These are phyloP conservation scores for Parazoanthus swiftii DNA, from an alignment of 92 coral and sea anemone species.

Conservation along the genomic window DNA sequence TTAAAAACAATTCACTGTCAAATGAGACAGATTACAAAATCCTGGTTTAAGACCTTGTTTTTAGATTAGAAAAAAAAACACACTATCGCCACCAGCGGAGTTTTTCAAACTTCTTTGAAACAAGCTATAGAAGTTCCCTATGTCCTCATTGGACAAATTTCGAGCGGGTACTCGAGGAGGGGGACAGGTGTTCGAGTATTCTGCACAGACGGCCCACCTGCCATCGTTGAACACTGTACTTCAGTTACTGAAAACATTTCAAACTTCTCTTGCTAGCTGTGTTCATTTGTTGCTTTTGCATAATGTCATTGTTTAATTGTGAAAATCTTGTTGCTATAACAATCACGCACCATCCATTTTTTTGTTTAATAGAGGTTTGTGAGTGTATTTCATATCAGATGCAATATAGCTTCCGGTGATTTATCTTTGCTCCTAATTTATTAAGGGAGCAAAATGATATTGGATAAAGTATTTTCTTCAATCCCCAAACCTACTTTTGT, in stretches of 20 bases:
- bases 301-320: no score
- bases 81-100: constrained; percentile 26
- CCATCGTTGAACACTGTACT: neutral
- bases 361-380: no score
- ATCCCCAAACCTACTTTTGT: neutral
- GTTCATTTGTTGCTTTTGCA: constrained; percentile 2
- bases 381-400: no score
- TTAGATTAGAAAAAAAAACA: neutral
- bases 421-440: neutral
- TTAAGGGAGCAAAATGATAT: neutral
- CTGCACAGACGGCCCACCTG: constrained; percentile 33
- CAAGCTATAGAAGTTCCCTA: neutral
- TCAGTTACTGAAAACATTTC: neutral
- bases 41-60: neutral
- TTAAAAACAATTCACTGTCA: constrained; percentile 6
- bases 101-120: constrained; percentile 10
- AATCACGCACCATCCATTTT: neutral
- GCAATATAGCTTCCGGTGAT: neutral
- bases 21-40: neutral
- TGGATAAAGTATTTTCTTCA: neutral
- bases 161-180: constrained; percentile 8
- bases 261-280: neutral
- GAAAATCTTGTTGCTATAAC: neutral
- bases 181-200: constrained; percentile 15
- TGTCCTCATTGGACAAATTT: constrained; percentile 1